Base-by-base conservation (phyloP, 2,797 vertebrate genomes). In the Mus spretus region DNA sequence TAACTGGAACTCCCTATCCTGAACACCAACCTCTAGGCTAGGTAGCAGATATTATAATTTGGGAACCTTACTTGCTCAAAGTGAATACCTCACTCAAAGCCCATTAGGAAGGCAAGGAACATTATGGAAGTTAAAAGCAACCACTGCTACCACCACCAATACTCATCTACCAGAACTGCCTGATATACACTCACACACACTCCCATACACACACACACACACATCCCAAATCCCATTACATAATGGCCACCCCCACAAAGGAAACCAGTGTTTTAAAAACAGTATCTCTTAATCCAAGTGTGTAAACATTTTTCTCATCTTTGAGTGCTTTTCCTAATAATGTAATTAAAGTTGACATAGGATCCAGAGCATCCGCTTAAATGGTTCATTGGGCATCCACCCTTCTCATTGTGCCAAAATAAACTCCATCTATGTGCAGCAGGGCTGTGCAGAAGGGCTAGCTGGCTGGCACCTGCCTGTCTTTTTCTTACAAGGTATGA, bases 391-490 rank as follows among this genome's bases (percentile, higher is more conserved):
- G 88, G 96, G 84, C 50, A 72, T 40, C 57, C 1, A 40, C 14
- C 12, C 14, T 50, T 61, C n/a, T 13, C 19, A 40, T 74, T 55
- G 37, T 3, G 79, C 40, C 40, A 78, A 72, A 88, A 59, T 22
- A 34, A 84, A 75, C 57, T 81, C 13, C 47, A 13, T 24, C 34
- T 1, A 12, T 12, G 10, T 22, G 85, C 8, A 24, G n/a, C 44
- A 0, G 6, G 24, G 37, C 7, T 19, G 11, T 44, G 78, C 55
- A 8, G 47, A 80, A 82, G 34, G 37, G 37, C 61, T 70, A 86
- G 74, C 91, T 89, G 93, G 81, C 94, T 91, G 91, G 87, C 19
- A 8, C 91, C 91, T 59, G 72, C 40, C 90, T 72, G 61, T 47
- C 14, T 40, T 47, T 57, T 47, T 61, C 95, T 92, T n/a, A 44